Evolutionary conservation across 2,113 vertebrate genomes (phyloP).

Genomic region (Trichechus manatus): DNA sequence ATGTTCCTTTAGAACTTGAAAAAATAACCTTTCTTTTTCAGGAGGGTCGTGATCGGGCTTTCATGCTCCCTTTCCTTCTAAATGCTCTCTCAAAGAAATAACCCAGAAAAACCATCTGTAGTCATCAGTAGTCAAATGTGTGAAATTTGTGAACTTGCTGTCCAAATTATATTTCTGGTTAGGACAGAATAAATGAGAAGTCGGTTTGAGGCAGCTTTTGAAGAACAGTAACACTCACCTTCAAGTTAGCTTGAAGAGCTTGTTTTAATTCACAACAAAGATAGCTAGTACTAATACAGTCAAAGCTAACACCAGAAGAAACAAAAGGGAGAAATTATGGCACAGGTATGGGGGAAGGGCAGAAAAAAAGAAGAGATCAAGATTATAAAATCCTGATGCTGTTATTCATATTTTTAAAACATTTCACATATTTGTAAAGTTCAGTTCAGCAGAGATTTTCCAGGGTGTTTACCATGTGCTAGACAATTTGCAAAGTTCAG

Average conservation of each 20-base stretch:
- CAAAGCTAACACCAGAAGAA: background rate
- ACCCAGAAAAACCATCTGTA: constrained; percentile 13
- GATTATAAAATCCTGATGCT: background rate
- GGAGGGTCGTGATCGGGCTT: background rate
- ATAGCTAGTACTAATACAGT: background rate
- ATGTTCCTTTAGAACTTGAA: background rate
- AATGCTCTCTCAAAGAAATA: background rate
- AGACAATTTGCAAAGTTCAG: constrained; percentile 46
- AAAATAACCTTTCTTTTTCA: background rate
- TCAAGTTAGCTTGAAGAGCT: background rate
- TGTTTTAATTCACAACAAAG: background rate
- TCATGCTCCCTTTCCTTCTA: background rate
- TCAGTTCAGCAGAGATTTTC: background rate
- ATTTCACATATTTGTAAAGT: constrained; percentile 53
- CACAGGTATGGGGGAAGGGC: background rate
- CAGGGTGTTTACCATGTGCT: constrained; percentile 9
- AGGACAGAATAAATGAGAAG: constrained; percentile 30
- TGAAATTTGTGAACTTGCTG: background rate
- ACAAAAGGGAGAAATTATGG: background rate
- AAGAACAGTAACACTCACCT: background rate
- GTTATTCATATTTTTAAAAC: background rate
- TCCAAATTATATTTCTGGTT: constrained; percentile 48
- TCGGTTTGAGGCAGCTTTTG: background rate
- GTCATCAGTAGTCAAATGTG: constrained; percentile 12
- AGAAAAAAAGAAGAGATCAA: background rate